Conservation (phyloP, 2,113 vertebrate genomes). For the Serilophus lunatus region DNA sequence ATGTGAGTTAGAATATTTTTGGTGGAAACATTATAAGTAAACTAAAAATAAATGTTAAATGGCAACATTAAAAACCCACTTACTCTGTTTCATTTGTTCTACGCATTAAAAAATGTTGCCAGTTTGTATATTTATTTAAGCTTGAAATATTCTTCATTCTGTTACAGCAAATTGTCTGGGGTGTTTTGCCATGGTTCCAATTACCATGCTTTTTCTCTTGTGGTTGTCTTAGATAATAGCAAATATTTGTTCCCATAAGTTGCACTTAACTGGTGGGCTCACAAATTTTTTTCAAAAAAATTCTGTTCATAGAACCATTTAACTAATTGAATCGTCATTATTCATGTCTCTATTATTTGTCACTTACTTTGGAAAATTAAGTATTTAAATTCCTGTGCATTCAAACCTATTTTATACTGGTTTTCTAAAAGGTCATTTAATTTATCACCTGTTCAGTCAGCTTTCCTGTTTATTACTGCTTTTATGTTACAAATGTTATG, state of each 20-base stretch:
- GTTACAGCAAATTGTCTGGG: background rate
- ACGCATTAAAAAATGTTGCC: background rate
- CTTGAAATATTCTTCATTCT: background rate
- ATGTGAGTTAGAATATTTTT: background rate
- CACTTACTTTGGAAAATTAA: background rate
- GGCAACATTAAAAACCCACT: background rate
- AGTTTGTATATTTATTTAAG: background rate
- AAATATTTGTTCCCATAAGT: background rate
- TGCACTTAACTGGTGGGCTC: background rate
- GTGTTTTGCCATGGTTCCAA: background rate
- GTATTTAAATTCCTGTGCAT: background rate
- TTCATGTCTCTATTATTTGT: background rate
- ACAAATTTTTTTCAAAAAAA: accelerated
- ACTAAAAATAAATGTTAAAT: background rate
- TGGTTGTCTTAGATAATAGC: background rate
- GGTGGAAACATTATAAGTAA: background rate
- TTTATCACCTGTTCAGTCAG: background rate
- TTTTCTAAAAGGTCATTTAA: background rate
- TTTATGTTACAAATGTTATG: background rate
- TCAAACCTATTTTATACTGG: background rate
- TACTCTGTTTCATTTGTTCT: background rate
- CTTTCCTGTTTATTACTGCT: background rate
- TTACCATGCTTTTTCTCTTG: background rate
- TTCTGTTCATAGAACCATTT: background rate
- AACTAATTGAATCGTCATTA: background rate